Base-by-base conservation (phyloP, 2,888 invertebrate genomes). In the Nomada fucata region DNA sequence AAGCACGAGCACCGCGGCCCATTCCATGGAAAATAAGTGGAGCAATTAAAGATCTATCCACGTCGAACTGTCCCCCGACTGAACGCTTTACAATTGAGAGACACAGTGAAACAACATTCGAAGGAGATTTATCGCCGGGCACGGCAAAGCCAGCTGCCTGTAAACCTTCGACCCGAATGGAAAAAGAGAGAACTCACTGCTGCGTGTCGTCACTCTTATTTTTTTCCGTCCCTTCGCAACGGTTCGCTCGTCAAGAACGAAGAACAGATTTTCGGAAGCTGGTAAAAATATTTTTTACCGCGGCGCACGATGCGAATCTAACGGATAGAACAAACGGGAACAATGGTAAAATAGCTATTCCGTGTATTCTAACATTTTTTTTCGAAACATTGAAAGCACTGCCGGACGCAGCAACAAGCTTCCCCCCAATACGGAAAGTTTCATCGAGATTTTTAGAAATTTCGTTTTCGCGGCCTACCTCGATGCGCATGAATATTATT, bases 11-110 rank as follows among this genome's bases (percentile, higher is more conserved):
- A 23, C 13, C 7, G 20, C 13, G 20, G 15, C 9, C n/a, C 10
- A 44, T 42, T 20, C 2, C 1, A 57, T 9, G 23, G 18, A 53
- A 61, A 76, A 55, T 60, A 65, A 65, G 53, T 59, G n/a, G 18
- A 36, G 47, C 69, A 77, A 70, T 77, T 79, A 79, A 70, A 70
- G 63, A 63, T 55, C 53, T 26, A 68, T 76, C 76, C 47, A 52
- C 29, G 59, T 70, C 44, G 44, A 65, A 50, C 44, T 64, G 52
- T 36, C 36, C 50, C 50, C 52, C 23, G 23, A 20, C 13, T 20
- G 26, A 44, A 20, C 29, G 52, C 55, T 53, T 59, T 65, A 71
- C 70, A 71, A 77, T 61, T 47, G 78, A 78, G 59, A 55, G 52
- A 65, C 60, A 77, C 15, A 7, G 42, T 20, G 53, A 47, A 70